Conservation (phyloP, 2,888 invertebrate genomes). For the Pheosia gnoma region DNA sequence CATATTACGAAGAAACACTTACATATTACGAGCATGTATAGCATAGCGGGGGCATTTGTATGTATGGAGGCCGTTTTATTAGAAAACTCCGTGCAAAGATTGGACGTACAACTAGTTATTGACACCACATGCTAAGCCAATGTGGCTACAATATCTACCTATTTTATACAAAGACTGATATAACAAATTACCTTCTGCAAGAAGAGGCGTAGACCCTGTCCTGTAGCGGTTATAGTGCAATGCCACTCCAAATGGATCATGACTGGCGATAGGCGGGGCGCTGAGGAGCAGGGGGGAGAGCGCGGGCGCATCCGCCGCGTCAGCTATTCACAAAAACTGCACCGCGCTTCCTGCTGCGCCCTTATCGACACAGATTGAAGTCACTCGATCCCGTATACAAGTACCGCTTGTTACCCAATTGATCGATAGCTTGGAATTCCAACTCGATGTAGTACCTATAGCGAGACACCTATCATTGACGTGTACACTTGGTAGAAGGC, state of each 20-base stretch:
- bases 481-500: background rate
- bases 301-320: conserved; percentile 31
- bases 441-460: background rate
- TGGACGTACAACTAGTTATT: too few species aligned
- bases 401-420: background rate
- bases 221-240: conserved; percentile 20
- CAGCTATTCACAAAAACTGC: conserved; percentile 28
- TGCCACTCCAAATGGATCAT: conserved; percentile 20
- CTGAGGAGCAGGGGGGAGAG: background rate
- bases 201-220: conserved; percentile 26
- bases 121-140: too few species aligned
- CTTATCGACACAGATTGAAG: conserved; percentile 12
- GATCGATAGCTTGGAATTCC: background rate
- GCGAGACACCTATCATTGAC: background rate
- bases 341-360: conserved; percentile 26
- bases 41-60: too few species aligned
- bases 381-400: background rate
- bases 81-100: too few species aligned
- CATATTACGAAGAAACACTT: too few species aligned
- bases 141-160: too few species aligned
- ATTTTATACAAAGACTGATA: conserved; percentile 2
- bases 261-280: conserved; percentile 3
- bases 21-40: too few species aligned
- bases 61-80: too few species aligned
- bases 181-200: conserved; percentile 19